These are phyloP conservation scores for Chamaea fasciata DNA, from an alignment of 2,113 vertebrate species.

Conservation along the genomic window DNA sequence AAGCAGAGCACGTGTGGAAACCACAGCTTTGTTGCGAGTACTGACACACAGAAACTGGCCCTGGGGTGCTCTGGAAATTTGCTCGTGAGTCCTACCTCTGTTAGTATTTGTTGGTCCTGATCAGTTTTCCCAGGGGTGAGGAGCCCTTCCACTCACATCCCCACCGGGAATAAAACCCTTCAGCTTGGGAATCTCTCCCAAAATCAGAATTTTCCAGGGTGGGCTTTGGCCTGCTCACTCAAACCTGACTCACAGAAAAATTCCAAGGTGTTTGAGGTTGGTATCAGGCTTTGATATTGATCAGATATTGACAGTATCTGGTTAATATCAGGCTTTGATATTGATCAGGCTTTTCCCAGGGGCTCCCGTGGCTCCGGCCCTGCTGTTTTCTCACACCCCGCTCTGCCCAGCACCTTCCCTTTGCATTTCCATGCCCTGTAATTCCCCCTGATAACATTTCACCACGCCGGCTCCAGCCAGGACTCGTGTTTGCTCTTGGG, in stretches of 20 bases:
- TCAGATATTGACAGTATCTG: no score
- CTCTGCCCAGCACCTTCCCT: neutral
- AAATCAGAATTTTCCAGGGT: neutral
- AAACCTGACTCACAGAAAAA: neutral
- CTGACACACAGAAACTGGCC: neutral
- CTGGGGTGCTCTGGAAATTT: neutral
- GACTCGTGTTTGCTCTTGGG: conserved; percentile 15
- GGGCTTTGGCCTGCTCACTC: neutral
- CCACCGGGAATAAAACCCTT: neutral
- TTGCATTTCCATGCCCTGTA: neutral
- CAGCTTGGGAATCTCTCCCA: neutral
- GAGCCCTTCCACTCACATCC: neutral
- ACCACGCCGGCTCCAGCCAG: neutral
- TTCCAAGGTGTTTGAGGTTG: neutral
- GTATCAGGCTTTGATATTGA: neutral
- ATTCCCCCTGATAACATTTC: neutral
- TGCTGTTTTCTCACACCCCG: neutral
- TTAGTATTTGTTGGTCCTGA: neutral
- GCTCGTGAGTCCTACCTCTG: neutral
- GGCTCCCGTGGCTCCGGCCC: neutral
- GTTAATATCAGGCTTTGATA: no score
- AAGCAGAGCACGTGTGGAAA: neutral
- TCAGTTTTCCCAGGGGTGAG: neutral
- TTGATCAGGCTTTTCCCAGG: neutral
- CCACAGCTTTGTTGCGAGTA: neutral